A percentile compares a stretch with the other conserved stretches of the same genome.
These are phyloP conservation scores for Platyscapa corneri DNA, from an alignment of 1,140 invertebrate species.

Conservation along the genomic window DNA sequence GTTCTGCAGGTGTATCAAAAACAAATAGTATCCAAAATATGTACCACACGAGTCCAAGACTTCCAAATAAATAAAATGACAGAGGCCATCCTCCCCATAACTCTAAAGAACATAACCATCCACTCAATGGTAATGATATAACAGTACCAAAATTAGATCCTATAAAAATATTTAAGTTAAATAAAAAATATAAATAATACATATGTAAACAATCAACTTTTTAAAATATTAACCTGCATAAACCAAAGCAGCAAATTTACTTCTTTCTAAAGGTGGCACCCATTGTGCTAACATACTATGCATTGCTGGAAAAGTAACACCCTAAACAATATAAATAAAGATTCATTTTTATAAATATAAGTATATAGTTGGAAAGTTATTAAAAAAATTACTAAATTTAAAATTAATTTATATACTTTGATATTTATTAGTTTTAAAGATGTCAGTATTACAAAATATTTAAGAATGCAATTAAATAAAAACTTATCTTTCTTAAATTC, in stretches of 20 bases:
- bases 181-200: conserved; percentile 52
- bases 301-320: conserved; percentile 89
- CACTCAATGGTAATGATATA: conserved; percentile 83
- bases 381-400: too few species aligned
- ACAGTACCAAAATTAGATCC: conserved; percentile 85
- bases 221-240: conserved; percentile 78
- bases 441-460: too few species aligned
- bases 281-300: conserved; percentile 87
- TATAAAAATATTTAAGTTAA: conserved; percentile 63
- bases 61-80: conserved; percentile 86
- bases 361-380: too few species aligned
- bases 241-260: conserved; percentile 86
- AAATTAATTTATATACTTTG: too few species aligned
- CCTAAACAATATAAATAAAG: conserved; percentile 69
- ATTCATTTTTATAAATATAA: too few species aligned
- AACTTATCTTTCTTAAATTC: too few species aligned
- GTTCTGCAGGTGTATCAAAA: conserved; percentile 84
- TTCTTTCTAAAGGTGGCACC: conserved; percentile 87
- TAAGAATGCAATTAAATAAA: too few species aligned
- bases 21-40: conserved; percentile 83
- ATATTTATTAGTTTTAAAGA: too few species aligned
- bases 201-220: conserved; percentile 29
- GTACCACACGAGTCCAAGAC: conserved; percentile 87
- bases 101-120: conserved; percentile 82
- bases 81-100: conserved; percentile 84